Percentiles rank a stretch among this genome's conserved stretches.
These are phyloP conservation scores for Coluber constrictor DNA, from an alignment of 2,797 vertebrate species.

Conservation along the genomic window DNA sequence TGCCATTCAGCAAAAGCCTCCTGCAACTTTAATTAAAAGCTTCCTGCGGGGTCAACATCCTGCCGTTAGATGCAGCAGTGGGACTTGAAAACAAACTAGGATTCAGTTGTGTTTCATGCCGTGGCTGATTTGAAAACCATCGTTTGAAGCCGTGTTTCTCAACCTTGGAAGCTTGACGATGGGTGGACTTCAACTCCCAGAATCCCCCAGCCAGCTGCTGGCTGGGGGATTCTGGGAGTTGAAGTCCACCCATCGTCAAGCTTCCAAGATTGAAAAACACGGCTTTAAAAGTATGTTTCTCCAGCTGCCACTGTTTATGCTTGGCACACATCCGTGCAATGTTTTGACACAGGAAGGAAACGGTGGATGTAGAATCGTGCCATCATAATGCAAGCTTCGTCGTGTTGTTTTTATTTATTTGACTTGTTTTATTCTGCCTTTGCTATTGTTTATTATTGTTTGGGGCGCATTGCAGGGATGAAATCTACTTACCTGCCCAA, in stretches of 20 bases:
- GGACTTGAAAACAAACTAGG: background rate
- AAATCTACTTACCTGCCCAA: no score
- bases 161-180: background rate
- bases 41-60: background rate
- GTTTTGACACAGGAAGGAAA: background rate
- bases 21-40: background rate
- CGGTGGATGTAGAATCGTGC: background rate
- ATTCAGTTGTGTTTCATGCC: background rate
- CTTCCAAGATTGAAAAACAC: no score
- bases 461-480: no score
- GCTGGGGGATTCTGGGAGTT: background rate
- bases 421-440: background rate
- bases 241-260: no score
- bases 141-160: background rate
- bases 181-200: no score
- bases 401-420: background rate
- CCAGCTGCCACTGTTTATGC: background rate
- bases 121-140: background rate
- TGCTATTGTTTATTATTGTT: background rate
- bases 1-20: background rate
- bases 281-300: no score
- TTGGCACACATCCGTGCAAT: background rate
- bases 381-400: background rate
- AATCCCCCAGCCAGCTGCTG: no score
- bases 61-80: background rate